phyloP scores from a whole-genome alignment of 2,888 invertebrate species.

The Dryobota labecula region DNA sequence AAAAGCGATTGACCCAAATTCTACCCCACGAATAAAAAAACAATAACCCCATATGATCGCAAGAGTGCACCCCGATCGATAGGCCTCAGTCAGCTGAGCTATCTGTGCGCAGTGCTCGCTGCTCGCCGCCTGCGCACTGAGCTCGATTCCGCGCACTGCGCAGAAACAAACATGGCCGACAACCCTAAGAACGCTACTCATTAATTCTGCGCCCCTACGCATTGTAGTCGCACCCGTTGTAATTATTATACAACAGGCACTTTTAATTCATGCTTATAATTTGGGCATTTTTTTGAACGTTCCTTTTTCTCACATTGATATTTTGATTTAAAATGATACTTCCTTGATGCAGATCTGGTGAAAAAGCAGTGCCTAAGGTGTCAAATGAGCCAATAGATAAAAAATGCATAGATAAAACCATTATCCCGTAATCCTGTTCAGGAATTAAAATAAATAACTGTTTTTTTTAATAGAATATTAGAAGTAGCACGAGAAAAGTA shows the following conservation, averaged over 20 bases:
- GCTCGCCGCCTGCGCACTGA: conserved; percentile 81
- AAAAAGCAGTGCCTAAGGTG: not conserved
- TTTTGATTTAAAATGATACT: not conserved
- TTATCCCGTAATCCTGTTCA: not conserved
- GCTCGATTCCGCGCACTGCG: conserved; percentile 73
- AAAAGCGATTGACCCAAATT: conserved; percentile 71
- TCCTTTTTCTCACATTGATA: not conserved
- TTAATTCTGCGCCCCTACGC: conserved; percentile 77
- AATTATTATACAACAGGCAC: conserved; percentile 69
- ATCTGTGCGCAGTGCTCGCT: conserved; percentile 65
- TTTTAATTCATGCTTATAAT: conserved; percentile 52
- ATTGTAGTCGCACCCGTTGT: conserved; percentile 79
- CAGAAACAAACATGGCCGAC: conserved; percentile 71
- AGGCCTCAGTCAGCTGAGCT: conserved; percentile 68
- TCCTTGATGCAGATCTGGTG: not conserved
- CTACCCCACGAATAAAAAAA: conserved; percentile 60
- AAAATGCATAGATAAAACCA: no score
- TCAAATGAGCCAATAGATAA: not conserved
- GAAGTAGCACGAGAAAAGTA: not conserved
- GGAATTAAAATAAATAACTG: not conserved
- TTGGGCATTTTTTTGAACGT: conserved; percentile 7
- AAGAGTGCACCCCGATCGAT: conserved; percentile 69
- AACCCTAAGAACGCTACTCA: conserved; percentile 76
- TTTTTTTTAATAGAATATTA: no score
- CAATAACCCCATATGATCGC: conserved; percentile 61